Percentiles rank a stretch among this genome's conserved stretches.
Evolutionary conservation across 2,113 vertebrate species (phyloP).

Genomic region (Ptyas mucosa): DNA sequence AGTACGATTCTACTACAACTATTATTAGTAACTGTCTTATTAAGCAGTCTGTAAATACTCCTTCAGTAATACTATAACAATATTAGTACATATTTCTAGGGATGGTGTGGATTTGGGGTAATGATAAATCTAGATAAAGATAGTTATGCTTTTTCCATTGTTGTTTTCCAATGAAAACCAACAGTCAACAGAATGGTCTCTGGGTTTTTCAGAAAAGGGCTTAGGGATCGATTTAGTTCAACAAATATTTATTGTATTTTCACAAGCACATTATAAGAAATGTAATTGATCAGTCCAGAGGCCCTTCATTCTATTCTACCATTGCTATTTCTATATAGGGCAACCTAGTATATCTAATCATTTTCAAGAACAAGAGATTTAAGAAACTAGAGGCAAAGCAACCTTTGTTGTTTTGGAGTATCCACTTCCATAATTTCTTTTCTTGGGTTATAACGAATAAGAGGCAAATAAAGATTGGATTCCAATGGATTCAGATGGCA

Average conservation of each 20-base stretch:
- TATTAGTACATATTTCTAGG: neutral
- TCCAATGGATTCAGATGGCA: neutral
- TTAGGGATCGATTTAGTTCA: neutral
- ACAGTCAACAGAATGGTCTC: neutral
- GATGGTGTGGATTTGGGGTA: neutral
- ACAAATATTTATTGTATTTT: neutral
- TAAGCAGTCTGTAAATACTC: neutral
- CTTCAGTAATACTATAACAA: neutral
- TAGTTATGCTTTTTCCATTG: neutral
- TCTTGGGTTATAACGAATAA: neutral
- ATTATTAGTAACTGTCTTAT: neutral
- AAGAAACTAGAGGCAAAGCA: neutral
- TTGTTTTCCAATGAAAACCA: neutral
- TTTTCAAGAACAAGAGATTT: neutral
- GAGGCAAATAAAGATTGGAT: neutral
- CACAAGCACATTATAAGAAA: neutral
- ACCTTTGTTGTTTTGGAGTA: neutral
- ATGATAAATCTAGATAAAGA: neutral
- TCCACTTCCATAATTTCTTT: neutral
- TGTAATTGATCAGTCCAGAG: neutral
- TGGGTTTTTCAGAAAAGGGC: neutral
- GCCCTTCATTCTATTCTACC: neutral
- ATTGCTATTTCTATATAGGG: neutral
- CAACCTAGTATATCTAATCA: neutral
- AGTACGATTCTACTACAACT: neutral